phyloP scores from a whole-genome alignment of 2,888 invertebrate genomes.

The Cryptus viduatorius region DNA sequence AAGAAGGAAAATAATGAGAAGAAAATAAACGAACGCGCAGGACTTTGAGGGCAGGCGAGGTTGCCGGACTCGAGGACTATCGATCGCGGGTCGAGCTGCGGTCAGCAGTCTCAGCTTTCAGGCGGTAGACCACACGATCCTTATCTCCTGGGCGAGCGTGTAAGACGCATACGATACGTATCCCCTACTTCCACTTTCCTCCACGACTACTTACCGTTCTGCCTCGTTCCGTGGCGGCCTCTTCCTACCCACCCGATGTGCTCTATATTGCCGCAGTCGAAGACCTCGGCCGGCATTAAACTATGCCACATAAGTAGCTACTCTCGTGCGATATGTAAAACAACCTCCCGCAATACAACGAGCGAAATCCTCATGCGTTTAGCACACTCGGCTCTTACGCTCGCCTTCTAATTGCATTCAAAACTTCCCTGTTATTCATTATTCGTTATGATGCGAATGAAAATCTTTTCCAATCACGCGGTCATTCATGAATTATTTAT shows the following conservation, averaged over 20 bases:
- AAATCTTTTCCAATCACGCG: constrained; percentile 59
- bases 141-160: constrained; percentile 76
- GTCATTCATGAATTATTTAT: constrained; percentile 64
- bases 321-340: constrained; percentile 68
- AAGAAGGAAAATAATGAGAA: not conserved
- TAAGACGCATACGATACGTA: constrained; percentile 76
- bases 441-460: constrained; percentile 62
- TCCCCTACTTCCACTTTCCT: constrained; percentile 43
- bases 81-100: constrained; percentile 63
- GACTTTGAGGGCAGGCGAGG: constrained; percentile 59
- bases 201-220: constrained; percentile 32
- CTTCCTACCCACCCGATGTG: constrained; percentile 3
- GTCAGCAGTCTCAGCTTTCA: constrained; percentile 76
- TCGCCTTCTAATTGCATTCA: constrained; percentile 24
- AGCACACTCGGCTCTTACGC: constrained; percentile 38
- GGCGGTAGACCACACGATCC: constrained; percentile 73
- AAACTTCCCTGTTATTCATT: constrained; percentile 58
- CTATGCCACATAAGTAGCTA: not conserved
- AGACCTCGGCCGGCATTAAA: not conserved
- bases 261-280: not conserved
- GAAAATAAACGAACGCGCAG: constrained; percentile 28
- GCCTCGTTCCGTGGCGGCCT: not conserved
- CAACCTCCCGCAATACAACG: constrained; percentile 42
- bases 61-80: constrained; percentile 68
- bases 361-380: constrained; percentile 26